A percentile compares a stretch with the other conserved stretches of the same genome.
phyloP scores from a whole-genome alignment of 2,113 vertebrate species.

The Ciconia boyciana region DNA sequence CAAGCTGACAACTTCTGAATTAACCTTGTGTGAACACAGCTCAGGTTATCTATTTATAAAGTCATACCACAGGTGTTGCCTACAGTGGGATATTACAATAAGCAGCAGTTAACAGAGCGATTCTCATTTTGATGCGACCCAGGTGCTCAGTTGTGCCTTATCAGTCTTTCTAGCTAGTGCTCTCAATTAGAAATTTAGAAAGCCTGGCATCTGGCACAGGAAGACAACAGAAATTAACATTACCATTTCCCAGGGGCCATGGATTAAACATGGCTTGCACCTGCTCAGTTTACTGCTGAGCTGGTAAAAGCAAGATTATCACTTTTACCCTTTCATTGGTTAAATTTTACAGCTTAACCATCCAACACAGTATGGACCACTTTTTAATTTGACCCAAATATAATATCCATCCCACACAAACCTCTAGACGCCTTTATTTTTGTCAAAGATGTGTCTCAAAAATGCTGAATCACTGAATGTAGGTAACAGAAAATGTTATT shows the following conservation, averaged over 20 bases:
- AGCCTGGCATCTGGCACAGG: constrained; percentile 12
- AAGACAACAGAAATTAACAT: constrained; percentile 8
- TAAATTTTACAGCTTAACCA: background rate
- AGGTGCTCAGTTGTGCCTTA: constrained; percentile 12
- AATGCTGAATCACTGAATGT: background rate
- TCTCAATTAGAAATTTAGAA: constrained; percentile 12
- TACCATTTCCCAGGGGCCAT: constrained; percentile 9
- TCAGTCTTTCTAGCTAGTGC: background rate
- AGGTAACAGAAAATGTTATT: background rate
- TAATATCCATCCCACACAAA: background rate
- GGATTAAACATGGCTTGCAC: constrained; percentile 49
- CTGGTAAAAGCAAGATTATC: constrained; percentile 19
- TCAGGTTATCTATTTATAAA: constrained; percentile 42
- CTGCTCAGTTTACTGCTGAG: constrained; percentile 45
- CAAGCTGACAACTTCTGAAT: constrained; percentile 23
- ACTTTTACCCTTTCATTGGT: background rate
- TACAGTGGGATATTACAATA: background rate
- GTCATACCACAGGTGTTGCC: constrained; percentile 20
- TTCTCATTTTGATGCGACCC: background rate
- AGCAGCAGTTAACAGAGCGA: constrained; percentile 4
- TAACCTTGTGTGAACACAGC: background rate
- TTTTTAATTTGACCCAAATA: background rate
- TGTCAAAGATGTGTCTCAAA: background rate
- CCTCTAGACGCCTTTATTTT: background rate
- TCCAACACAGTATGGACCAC: background rate